Evolutionary conservation across 2,113 vertebrate genomes (phyloP).

Genomic region (Cheilinus undulatus): DNA sequence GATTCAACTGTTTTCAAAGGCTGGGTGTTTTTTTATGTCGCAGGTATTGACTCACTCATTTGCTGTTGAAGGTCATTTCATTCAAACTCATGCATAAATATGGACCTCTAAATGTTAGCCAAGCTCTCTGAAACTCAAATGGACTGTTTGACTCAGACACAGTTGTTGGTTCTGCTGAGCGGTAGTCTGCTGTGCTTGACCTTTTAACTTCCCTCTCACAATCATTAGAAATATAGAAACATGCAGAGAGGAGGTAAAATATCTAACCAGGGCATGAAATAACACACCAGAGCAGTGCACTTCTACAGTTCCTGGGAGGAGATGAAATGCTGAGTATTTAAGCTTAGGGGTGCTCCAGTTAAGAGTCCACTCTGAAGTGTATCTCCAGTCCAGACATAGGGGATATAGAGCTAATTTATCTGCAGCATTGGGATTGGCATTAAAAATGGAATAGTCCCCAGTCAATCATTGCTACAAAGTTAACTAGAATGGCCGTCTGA

Average conservation of each 20-base stretch:
- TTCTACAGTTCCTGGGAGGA: background rate
- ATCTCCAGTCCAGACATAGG: too few species aligned
- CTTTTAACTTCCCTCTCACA: constrained; percentile 26
- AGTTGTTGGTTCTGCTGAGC: constrained; percentile 7
- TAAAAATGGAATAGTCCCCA: too few species aligned
- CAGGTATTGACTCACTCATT: constrained; percentile 40
- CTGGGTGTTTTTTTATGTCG: background rate
- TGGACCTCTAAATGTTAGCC: constrained; percentile 28
- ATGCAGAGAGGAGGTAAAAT: constrained; percentile 1
- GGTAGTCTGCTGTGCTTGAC: constrained; percentile 35
- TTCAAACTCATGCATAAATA: constrained; percentile 52
- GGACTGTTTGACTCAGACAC: constrained; percentile 21
- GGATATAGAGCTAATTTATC: too few species aligned
- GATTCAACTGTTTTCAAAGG: constrained; percentile 10
- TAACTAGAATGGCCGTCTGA: too few species aligned
- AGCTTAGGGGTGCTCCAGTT: too few species aligned
- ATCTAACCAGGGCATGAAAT: background rate
- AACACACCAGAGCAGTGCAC: background rate
- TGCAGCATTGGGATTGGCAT: too few species aligned
- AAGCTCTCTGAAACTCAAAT: constrained; percentile 44
- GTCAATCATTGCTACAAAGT: too few species aligned
- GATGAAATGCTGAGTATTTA: too few species aligned
- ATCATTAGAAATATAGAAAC: constrained; percentile 13
- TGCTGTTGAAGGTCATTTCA: constrained; percentile 50
- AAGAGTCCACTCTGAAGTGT: too few species aligned